Evolutionary conservation across 1,140 invertebrate species (phyloP).

Genomic region (Cydia pomonella): DNA sequence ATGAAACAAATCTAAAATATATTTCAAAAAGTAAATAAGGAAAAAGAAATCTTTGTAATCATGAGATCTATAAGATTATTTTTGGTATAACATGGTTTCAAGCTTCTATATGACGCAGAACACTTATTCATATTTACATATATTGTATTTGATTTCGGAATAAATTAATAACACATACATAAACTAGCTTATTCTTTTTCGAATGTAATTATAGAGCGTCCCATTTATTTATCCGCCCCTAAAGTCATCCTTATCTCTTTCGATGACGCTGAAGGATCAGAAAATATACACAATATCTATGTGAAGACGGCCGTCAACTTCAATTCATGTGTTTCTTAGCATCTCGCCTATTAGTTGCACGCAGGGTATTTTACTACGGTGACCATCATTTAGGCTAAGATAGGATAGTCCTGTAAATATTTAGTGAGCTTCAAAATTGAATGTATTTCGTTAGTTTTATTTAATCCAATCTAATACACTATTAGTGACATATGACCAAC

Average conservation of each 20-base stretch:
- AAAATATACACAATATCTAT: background rate
- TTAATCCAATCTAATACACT: background rate
- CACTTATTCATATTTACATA: no score
- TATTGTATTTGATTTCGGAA: no score
- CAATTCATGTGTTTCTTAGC: constrained; percentile 78
- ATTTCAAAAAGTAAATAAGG: no score
- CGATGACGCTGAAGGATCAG: background rate
- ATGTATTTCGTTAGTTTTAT: background rate
- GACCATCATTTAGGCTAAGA: background rate
- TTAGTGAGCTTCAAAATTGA: background rate
- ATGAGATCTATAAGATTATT: no score
- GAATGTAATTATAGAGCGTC: no score
- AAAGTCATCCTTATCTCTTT: background rate
- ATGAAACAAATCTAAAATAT: no score
- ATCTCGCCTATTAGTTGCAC: constrained; percentile 34
- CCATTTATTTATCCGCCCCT: background rate
- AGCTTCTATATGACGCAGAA: no score
- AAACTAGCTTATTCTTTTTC: no score
- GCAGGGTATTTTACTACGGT: constrained; percentile 8
- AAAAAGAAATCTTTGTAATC: no score
- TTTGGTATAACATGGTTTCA: no score
- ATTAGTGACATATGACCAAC: no score
- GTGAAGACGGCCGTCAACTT: constrained; percentile 62
- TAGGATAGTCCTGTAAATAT: background rate
- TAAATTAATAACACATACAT: no score